Conservation (phyloP, 2,797 vertebrate species). For the Coccyzus lansbergi region DNA sequence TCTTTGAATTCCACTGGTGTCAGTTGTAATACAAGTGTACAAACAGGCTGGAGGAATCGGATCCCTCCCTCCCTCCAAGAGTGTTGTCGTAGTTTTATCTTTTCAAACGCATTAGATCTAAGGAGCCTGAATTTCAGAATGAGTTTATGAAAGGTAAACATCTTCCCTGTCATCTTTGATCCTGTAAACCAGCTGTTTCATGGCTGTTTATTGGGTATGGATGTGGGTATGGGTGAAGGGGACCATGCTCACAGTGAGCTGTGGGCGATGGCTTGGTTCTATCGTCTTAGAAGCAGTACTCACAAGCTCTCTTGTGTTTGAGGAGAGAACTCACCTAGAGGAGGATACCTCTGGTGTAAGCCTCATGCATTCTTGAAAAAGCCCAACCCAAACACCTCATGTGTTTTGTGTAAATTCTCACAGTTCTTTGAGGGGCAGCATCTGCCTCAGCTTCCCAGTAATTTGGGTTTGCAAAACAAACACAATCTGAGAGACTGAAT, state of each 20-base stretch:
- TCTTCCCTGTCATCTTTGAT: neutral
- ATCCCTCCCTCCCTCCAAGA: neutral
- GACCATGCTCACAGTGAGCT: neutral
- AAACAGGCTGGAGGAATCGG: neutral
- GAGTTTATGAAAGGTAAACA: neutral
- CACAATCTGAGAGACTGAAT: neutral
- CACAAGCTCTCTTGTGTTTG: neutral
- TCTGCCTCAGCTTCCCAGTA: neutral
- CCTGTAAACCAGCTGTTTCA: neutral
- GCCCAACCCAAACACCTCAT: too few species aligned
- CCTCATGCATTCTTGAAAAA: neutral
- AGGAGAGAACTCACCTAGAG: neutral
- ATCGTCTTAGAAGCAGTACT: neutral
- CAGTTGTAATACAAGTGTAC: neutral
- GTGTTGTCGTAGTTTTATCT: neutral
- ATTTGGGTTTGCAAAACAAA: neutral
- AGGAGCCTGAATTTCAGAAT: neutral
- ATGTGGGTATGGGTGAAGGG: neutral
- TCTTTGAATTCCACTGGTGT: neutral
- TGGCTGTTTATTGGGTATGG: neutral
- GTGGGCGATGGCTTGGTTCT: neutral
- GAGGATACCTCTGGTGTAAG: neutral
- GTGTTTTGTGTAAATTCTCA: neutral
- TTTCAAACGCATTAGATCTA: neutral
- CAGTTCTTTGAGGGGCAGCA: neutral